phyloP scores from a whole-genome alignment of 2,888 invertebrate genomes.

The Chydorus sphaericus region DNA sequence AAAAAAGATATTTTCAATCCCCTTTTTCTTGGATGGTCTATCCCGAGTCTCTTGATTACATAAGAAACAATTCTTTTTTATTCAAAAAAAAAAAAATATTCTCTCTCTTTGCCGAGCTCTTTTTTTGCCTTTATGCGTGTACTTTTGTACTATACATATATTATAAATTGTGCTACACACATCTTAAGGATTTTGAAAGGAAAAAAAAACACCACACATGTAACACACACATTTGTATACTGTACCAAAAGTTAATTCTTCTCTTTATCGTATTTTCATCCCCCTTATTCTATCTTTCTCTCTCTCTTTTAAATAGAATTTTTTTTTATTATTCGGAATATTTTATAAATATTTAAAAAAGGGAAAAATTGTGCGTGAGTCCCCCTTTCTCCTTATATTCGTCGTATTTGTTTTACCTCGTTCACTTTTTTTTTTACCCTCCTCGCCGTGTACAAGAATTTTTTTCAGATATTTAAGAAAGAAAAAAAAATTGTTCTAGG shows the following conservation, averaged over 20 bases:
- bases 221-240: too few relatives aligned
- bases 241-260: not conserved
- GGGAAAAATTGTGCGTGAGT: not conserved
- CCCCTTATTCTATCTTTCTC: not conserved
- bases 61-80: too few relatives aligned
- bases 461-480: not conserved
- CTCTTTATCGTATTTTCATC: not conserved
- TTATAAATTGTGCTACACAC: not conserved
- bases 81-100: too few relatives aligned
- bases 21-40: too few relatives aligned
- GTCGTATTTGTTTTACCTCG: not conserved
- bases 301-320: not conserved
- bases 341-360: not conserved
- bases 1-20: too few relatives aligned
- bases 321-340: not conserved
- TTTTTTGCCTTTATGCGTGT: slow-evolving; percentile 7
- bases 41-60: too few relatives aligned
- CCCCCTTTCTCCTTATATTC: not conserved
- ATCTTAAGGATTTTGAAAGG: not conserved
- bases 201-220: not conserved
- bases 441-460: not conserved
- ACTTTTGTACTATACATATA: slow-evolving; percentile 1
- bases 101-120: not conserved
- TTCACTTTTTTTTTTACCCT: too few relatives aligned
- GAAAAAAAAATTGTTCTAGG: not conserved